Evolutionary conservation across 2,113 vertebrate genomes (phyloP).

Genomic region (Sminthopsis crassicaudata): DNA sequence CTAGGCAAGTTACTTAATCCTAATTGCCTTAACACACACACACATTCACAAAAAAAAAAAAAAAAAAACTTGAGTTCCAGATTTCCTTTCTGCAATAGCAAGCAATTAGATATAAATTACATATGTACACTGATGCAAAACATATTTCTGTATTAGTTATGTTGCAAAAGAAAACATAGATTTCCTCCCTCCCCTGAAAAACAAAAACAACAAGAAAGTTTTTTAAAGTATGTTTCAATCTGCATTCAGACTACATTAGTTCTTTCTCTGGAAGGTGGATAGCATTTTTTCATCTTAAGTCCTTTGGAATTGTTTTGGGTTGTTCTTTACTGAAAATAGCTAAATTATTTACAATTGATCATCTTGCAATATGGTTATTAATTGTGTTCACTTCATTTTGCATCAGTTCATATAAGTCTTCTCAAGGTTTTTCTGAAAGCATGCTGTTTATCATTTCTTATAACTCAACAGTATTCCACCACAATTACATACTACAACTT

Average conservation of each 20-base stretch:
- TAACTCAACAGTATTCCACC: not conserved
- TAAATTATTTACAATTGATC: not conserved
- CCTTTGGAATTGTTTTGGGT: not conserved
- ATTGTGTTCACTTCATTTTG: not conserved
- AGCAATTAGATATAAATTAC: too few relatives aligned
- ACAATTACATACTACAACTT: not conserved
- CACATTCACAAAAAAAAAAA: too few relatives aligned
- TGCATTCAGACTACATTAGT: not conserved
- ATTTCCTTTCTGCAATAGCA: too few relatives aligned
- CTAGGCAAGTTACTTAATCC: too few relatives aligned
- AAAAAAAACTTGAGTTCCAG: not conserved
- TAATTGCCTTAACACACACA: too few relatives aligned
- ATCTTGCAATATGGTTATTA: not conserved
- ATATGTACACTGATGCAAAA: not conserved
- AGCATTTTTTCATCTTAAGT: not conserved
- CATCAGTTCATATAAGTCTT: not conserved
- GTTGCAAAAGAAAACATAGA: not conserved
- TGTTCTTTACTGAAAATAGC: not conserved
- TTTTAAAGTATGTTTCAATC: not conserved
- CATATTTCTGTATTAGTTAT: not conserved
- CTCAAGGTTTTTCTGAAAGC: not conserved
- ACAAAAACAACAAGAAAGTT: not conserved
- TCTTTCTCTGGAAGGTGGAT: not conserved
- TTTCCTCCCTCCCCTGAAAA: too few relatives aligned
- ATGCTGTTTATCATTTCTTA: not conserved